Percentiles rank a stretch among this genome's conserved stretches.
phyloP scores from a whole-genome alignment of 2,113 vertebrate species.

The Coturnix japonica region DNA sequence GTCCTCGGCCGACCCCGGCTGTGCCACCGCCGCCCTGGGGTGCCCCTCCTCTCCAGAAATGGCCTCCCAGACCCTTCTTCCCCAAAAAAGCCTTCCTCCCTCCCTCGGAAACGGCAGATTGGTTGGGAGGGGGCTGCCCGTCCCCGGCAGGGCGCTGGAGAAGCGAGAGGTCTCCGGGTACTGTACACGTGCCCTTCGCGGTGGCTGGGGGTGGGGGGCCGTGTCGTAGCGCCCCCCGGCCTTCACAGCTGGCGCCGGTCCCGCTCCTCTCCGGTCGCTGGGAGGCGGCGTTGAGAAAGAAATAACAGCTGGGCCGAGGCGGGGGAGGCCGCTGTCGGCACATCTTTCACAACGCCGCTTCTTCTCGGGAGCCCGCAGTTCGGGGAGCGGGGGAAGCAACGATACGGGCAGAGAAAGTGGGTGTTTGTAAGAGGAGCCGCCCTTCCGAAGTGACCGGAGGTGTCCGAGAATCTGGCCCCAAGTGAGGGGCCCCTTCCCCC shows the following conservation, averaged over 20 bases:
- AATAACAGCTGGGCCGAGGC: constrained; percentile 16
- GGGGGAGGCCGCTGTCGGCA: not conserved
- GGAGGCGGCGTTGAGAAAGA: constrained; percentile 68
- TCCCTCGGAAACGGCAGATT: not conserved
- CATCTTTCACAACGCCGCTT: not conserved
- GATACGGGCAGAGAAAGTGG: not conserved
- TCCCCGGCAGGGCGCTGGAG: not conserved
- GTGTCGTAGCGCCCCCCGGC: not conserved
- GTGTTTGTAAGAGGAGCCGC: not conserved
- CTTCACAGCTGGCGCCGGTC: not conserved
- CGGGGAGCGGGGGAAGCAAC: too few relatives aligned
- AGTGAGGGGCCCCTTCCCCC: not conserved
- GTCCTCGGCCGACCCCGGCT: not conserved
- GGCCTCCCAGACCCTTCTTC: not conserved
- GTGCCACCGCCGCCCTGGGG: not conserved
- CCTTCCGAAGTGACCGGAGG: not conserved
- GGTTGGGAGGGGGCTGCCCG: not conserved
- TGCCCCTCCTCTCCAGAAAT: not conserved
- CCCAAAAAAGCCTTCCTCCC: not conserved
- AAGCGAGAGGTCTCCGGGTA: not conserved
- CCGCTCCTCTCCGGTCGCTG: constrained; percentile 27
- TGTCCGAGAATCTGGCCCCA: not conserved
- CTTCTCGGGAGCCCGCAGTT: not conserved
- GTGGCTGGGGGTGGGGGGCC: not conserved
- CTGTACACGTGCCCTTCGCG: not conserved